phyloP scores from a whole-genome alignment of 2,888 invertebrate species.

The Trachelus iudaicus region DNA sequence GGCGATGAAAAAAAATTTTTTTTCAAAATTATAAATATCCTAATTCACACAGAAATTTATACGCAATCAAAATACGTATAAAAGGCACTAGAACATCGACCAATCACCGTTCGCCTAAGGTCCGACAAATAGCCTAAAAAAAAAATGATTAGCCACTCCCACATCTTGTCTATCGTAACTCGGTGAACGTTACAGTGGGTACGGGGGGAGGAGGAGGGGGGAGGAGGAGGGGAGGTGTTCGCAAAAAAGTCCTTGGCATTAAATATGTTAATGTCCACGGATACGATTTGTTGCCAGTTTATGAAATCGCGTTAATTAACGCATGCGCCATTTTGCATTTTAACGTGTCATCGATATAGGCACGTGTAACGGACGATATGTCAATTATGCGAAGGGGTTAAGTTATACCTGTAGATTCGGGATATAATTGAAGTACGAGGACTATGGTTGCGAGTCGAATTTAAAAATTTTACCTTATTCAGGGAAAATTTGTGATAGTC shows the following conservation, averaged over 20 bases:
- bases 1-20: too few relatives aligned
- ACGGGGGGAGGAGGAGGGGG: too few relatives aligned
- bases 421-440: too few relatives aligned
- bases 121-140: conserved; percentile 30
- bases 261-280: conserved; percentile 50
- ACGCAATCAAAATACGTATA: background rate
- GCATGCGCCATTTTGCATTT: background rate
- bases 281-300: background rate
- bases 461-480: too few relatives aligned
- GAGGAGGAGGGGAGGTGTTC: conserved; percentile 8
- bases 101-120: background rate
- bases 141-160: conserved; percentile 31
- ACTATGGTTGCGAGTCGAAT: too few relatives aligned
- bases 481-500: background rate
- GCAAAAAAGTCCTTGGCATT: conserved; percentile 53
- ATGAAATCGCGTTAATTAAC: too few relatives aligned
- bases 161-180: conserved; percentile 36
- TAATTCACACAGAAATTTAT: background rate
- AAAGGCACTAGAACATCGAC: background rate
- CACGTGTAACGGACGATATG: too few relatives aligned
- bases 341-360: too few relatives aligned
- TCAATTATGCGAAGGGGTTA: too few relatives aligned
- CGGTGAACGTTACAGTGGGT: background rate
- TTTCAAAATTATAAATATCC: background rate
- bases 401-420: too few relatives aligned